These are phyloP conservation scores for Protobothrops flavoviridis DNA, from an alignment of 2,113 vertebrate species.

Conservation along the genomic window DNA sequence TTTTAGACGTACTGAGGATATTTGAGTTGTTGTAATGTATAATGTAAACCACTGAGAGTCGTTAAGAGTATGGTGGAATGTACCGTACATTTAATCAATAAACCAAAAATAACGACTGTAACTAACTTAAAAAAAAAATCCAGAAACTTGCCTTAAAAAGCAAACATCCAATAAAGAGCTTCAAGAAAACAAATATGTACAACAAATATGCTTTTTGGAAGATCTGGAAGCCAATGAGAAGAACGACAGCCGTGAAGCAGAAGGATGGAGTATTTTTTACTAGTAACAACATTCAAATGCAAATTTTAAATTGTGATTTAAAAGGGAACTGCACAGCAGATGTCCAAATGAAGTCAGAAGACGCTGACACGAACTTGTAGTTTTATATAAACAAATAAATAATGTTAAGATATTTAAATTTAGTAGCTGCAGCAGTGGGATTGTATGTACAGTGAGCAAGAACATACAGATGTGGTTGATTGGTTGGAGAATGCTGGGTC, in stretches of 20 bases:
- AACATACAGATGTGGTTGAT: too few species aligned
- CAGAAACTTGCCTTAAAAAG: neutral
- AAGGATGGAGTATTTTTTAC: neutral
- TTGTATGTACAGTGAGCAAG: too few species aligned
- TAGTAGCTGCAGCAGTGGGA: too few species aligned
- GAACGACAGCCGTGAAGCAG: neutral
- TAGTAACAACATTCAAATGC: neutral
- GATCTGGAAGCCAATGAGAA: neutral
- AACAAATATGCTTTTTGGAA: neutral
- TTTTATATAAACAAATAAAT: neutral
- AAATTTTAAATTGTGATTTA: neutral
- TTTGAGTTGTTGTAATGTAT: neutral
- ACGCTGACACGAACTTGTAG: neutral
- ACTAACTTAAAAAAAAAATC: neutral
- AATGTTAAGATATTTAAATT: too few species aligned
- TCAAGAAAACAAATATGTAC: neutral
- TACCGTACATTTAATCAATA: neutral
- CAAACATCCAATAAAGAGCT: neutral
- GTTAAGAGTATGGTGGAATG: neutral
- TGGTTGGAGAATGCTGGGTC: too few species aligned
- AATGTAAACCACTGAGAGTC: neutral
- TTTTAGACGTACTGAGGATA: neutral
- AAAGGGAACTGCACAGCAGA: neutral
- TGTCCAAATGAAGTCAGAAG: neutral
- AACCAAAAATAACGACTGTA: neutral